Evolutionary conservation across 2,888 invertebrate genomes (phyloP).

Genomic region (Mesochorus sp.): DNA sequence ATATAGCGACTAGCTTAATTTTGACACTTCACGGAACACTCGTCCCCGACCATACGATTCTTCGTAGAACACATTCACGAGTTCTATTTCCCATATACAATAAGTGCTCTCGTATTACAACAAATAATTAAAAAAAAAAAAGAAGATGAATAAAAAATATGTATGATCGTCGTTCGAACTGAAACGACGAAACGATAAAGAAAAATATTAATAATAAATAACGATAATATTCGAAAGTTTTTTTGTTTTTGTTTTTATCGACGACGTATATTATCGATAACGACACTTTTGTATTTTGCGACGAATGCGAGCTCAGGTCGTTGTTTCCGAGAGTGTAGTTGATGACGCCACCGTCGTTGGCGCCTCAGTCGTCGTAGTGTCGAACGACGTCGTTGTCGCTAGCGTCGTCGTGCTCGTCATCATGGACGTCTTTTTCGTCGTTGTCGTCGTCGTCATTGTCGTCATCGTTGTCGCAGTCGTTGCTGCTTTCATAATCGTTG

Average conservation of each 20-base stretch:
- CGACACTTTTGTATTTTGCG: neutral
- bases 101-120: neutral
- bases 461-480: neutral
- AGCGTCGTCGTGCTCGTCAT: conserved; percentile 7
- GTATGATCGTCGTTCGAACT: too few species aligned
- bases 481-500: neutral
- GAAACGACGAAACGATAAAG: too few species aligned
- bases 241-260: too few species aligned
- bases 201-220: too few species aligned
- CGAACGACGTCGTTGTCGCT: neutral
- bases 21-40: conserved; percentile 75
- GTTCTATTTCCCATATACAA: neutral
- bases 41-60: too few species aligned
- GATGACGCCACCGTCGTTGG: conserved; percentile 26
- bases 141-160: too few species aligned
- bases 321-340: neutral
- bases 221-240: too few species aligned
- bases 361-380: neutral
- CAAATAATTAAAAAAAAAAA: neutral
- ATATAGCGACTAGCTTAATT: conserved; percentile 80
- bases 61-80: too few species aligned
- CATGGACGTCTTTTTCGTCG: neutral
- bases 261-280: too few species aligned
- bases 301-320: neutral
- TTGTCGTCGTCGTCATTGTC: neutral